A percentile compares a stretch with the other conserved stretches of the same genome.
These are phyloP conservation scores for Proctacanthus coquilletti DNA, from an alignment of 1,140 invertebrate genomes.

Conservation along the genomic window DNA sequence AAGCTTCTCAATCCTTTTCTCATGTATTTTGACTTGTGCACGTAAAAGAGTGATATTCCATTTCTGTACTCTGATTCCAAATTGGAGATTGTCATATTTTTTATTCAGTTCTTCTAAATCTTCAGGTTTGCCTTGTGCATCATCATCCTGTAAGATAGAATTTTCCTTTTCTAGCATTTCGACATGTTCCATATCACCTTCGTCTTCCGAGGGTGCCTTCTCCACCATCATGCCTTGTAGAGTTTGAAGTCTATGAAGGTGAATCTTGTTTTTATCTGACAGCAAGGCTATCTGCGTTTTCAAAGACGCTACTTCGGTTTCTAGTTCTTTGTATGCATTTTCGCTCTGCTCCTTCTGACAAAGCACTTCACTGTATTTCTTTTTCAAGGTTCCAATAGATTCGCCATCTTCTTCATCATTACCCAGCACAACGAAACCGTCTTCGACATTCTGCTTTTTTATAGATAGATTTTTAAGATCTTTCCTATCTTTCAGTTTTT, in stretches of 20 bases:
- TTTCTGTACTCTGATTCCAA: constrained; percentile 31
- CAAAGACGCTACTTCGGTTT: neutral
- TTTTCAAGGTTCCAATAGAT: neutral
- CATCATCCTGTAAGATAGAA: constrained; percentile 8
- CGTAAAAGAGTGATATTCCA: constrained; percentile 29
- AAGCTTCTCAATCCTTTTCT: constrained; percentile 9
- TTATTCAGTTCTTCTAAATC: constrained; percentile 34
- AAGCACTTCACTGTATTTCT: constrained; percentile 12
- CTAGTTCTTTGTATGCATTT: neutral
- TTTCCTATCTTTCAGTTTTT: neutral
- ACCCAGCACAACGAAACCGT: neutral
- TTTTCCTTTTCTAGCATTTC: no score
- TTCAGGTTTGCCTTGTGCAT: neutral
- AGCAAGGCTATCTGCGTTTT: no score
- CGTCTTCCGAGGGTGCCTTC: neutral
- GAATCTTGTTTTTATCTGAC: no score
- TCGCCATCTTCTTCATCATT: neutral
- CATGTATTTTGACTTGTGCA: constrained; percentile 32
- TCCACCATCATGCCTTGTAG: no score
- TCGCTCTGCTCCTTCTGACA: neutral
- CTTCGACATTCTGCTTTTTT: neutral
- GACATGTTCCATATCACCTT: neutral
- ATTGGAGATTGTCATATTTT: constrained; percentile 32
- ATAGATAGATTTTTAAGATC: neutral
- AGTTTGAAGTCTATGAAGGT: no score